phyloP scores from a whole-genome alignment of 2,113 vertebrate genomes.

The Phyllostomus discolor region DNA sequence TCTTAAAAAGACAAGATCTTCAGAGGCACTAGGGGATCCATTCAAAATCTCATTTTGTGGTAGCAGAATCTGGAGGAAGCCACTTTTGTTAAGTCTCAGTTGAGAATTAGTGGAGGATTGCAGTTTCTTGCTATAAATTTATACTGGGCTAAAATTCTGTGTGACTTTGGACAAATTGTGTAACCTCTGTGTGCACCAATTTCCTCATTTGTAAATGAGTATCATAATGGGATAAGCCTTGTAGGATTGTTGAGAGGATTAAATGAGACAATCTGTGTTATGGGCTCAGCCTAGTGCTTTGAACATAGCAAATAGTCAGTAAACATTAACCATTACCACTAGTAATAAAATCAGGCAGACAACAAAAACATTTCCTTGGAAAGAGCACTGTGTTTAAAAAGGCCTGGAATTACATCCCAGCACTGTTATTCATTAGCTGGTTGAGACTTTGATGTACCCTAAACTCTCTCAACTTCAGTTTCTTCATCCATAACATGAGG shows the following conservation, averaged over 20 bases:
- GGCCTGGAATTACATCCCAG: not conserved
- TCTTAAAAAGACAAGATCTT: not conserved
- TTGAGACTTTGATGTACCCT: not conserved
- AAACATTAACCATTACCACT: not conserved
- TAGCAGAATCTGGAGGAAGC: not conserved
- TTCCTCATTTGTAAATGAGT: not conserved
- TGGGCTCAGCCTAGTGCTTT: not conserved
- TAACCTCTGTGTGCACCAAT: not conserved
- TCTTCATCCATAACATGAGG: not conserved
- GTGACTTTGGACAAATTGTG: not conserved
- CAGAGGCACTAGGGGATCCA: not conserved
- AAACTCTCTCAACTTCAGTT: not conserved
- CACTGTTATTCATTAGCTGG: not conserved
- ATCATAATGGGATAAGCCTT: not conserved
- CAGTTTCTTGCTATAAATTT: not conserved
- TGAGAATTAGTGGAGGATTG: not conserved
- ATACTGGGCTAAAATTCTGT: not conserved
- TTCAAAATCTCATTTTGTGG: not conserved
- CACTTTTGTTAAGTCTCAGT: not conserved
- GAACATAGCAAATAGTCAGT: not conserved
- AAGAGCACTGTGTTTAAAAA: not conserved
- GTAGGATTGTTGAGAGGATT: not conserved
- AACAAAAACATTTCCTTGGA: not conserved
- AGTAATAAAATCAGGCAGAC: not conserved
- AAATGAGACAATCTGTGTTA: not conserved